Conservation (phyloP, 2,113 vertebrate genomes). For the Podocnemis expansa region DNA sequence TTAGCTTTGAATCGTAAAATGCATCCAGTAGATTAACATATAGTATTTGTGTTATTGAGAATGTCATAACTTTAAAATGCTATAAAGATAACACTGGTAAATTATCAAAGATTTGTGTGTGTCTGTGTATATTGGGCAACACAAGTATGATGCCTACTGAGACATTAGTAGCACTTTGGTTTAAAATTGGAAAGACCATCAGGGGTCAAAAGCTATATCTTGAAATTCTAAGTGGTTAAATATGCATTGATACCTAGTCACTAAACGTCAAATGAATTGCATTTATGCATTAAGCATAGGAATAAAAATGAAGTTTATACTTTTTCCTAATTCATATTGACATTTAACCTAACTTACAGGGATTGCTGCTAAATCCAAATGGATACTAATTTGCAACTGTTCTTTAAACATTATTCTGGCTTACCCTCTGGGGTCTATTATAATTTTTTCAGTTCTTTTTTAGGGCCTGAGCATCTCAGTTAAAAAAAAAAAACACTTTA, state of each 20-base stretch:
- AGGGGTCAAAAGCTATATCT: background rate
- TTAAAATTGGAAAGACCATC: background rate
- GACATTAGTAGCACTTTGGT: background rate
- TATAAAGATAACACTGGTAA: background rate
- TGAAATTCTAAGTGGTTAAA: background rate
- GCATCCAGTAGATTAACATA: background rate
- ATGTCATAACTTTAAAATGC: background rate
- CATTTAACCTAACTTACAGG: slow-evolving; percentile 16
- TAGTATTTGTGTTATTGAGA: background rate
- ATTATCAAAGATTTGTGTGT: accelerated
- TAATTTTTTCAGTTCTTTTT: slow-evolving; percentile 9
- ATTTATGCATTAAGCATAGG: slow-evolving; percentile 1
- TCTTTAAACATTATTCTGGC: background rate
- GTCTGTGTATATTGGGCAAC: background rate
- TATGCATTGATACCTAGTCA: background rate
- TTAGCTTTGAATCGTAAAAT: background rate
- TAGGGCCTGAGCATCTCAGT: background rate
- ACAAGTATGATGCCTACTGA: background rate
- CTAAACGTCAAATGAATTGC: background rate
- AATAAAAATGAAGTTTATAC: background rate
- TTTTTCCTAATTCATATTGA: background rate
- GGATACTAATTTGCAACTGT: background rate
- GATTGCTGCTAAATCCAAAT: slow-evolving; percentile 6
- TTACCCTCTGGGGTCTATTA: background rate
- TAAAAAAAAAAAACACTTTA: accelerated